Conservation (phyloP, 2,113 vertebrate species). For the Vombatus ursinus region DNA sequence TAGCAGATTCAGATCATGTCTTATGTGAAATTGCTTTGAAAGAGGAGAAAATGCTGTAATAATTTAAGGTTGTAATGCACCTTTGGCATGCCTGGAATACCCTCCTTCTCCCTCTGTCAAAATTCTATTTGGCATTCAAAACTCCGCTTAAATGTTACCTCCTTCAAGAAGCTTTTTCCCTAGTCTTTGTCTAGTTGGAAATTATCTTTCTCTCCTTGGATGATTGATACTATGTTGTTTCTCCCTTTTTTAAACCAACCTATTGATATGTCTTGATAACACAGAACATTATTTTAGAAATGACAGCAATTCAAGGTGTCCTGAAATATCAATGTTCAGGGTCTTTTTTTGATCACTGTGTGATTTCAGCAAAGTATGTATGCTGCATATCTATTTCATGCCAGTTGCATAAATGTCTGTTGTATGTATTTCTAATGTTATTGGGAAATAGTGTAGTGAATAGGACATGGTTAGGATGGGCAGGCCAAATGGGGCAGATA, state of each 20-base stretch:
- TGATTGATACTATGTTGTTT: background rate
- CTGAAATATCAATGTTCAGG: background rate
- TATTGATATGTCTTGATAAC: background rate
- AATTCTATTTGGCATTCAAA: conserved; percentile 15
- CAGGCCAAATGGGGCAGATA: background rate
- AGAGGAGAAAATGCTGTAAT: background rate
- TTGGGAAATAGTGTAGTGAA: background rate
- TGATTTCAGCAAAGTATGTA: background rate
- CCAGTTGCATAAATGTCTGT: background rate
- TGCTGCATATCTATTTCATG: background rate
- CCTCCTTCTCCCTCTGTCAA: background rate
- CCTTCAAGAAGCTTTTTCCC: background rate
- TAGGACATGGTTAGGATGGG: background rate
- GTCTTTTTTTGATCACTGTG: background rate
- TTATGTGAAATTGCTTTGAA: background rate
- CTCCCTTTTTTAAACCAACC: background rate
- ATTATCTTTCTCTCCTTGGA: background rate
- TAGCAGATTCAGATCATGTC: background rate
- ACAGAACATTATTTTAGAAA: background rate
- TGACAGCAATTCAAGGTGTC: background rate
- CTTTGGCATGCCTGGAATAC: background rate
- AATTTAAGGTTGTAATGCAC: background rate
- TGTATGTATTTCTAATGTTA: background rate
- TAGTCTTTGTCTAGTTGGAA: background rate
- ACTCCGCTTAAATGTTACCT: background rate